Evolutionary conservation across 2,888 invertebrate species (phyloP).

Genomic region (Harmothoe impar): DNA sequence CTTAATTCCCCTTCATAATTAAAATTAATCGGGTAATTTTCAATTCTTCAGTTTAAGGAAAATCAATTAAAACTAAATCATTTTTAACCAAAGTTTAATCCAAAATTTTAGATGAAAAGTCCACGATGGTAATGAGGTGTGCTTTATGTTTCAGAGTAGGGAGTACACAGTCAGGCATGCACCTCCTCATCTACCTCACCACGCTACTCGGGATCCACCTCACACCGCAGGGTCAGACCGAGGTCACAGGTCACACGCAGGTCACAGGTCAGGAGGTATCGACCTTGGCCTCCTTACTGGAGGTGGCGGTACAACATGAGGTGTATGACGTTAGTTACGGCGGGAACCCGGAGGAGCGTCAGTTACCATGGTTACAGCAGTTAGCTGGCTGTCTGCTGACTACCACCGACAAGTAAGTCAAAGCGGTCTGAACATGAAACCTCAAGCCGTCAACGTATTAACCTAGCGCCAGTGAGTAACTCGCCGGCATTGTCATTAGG

Average conservation of each 20-base stretch:
- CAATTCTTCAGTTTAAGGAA: no score
- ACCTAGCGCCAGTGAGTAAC: no score
- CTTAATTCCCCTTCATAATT: no score
- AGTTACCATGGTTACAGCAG: slow-evolving; percentile 33
- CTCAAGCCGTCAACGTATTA: no score
- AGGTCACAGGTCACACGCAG: neutral
- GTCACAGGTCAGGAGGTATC: neutral
- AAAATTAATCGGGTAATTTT: no score
- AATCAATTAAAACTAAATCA: no score
- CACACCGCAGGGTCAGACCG: neutral
- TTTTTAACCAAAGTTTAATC: no score
- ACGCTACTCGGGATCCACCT: neutral
- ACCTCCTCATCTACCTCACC: slow-evolving; percentile 20
- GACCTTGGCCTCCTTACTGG: neutral
- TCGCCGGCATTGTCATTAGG: no score
- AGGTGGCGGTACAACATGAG: slow-evolving; percentile 2
- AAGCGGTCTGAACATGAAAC: no score
- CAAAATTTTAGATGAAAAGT: no score
- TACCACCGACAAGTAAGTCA: slow-evolving; percentile 32
- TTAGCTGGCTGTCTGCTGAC: slow-evolving; percentile 37
- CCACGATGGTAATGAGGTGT: no score
- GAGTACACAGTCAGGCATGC: neutral
- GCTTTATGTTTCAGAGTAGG: neutral
- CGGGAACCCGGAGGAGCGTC: neutral
- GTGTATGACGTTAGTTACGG: slow-evolving; percentile 39